phyloP scores from a whole-genome alignment of 2,888 invertebrate genomes.

The Drosophila falleni region DNA sequence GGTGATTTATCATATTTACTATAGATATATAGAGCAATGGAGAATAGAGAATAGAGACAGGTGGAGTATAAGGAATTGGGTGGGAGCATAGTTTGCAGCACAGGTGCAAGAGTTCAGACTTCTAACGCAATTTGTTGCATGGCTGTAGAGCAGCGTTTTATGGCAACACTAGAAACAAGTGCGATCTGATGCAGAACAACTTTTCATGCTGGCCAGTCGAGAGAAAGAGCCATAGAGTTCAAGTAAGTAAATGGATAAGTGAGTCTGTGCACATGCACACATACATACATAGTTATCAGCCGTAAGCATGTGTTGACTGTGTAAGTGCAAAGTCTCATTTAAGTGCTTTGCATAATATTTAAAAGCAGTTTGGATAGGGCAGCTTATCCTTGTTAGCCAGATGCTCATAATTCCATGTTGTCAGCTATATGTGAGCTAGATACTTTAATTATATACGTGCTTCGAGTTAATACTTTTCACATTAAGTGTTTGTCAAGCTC shows the following conservation, averaged over 20 bases:
- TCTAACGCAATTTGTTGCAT: conserved; percentile 77
- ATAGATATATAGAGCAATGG: conserved; percentile 43
- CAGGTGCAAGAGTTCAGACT: conserved; percentile 76
- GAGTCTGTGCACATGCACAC: background rate
- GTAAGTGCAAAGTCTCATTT: conserved; percentile 47
- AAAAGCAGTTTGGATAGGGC: conserved; percentile 28
- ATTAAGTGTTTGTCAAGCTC: background rate
- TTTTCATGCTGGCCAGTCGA: conserved; percentile 23
- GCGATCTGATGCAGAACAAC: conserved; percentile 12
- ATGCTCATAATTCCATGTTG: conserved; percentile 8
- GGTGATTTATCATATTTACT: conserved; percentile 80
- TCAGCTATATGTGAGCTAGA: conserved; percentile 2
- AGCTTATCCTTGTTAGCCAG: conserved; percentile 11
- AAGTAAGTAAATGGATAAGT: conserved; percentile 7
- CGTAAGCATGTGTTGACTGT: background rate
- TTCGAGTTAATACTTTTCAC: background rate
- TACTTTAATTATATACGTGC: background rate
- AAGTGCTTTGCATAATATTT: conserved; percentile 67
- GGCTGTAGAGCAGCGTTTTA: conserved; percentile 66
- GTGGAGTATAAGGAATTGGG: background rate
- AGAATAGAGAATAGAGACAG: conserved; percentile 8
- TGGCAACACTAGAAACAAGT: conserved; percentile 45
- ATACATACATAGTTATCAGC: background rate
- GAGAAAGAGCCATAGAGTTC: conserved; percentile 14
- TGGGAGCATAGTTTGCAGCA: conserved; percentile 26